Evolutionary conservation across 2,797 vertebrate species (phyloP), one percentile per base, ranked within the genome.

Genomic region (Craterocephalus amniculus): DNA sequence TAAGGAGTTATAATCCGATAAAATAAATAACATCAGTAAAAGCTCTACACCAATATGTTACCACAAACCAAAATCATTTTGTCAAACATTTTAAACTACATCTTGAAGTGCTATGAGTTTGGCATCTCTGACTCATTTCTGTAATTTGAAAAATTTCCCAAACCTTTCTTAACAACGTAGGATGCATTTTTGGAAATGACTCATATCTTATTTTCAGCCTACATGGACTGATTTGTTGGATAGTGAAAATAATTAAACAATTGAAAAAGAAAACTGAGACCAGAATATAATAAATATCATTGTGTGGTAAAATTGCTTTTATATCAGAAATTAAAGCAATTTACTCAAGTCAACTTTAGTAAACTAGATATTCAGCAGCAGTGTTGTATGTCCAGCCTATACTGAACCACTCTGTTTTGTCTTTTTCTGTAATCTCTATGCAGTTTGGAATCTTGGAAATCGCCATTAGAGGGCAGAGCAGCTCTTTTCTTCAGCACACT

Each of bases 391-490:
- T 48, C 43, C 20, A 48, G 10, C 20, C 20, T n/a, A 8, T 10
- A n/a, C 8, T 48, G 8, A 48, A n/a, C 20, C 20, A 7, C 3
- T n/a, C 20, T n/a, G 9, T 48, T 48, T n/a, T 18, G 4, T 43
- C 16, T 32, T 1, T 45, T 7, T 49, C 13, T 73, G 45, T 69
- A n/a, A 35, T 11, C 10, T 11, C 12, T 40, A n/a, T n/a, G 6
- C 7, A 10, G 22, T 38, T 57, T 27, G 40, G 20, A 26, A 49
- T 2, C 3, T 1, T n/a, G 20, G 38, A 67, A 72, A 48, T 12
- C 36, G 73, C 86, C 92, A 89, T 90, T 89, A 92, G 91, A 89
- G 85, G 91, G 86, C 88, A 78, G 65, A 67, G 81, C 48, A 88
- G 83, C 76, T 75, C 88, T 83, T 75, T 74, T 83, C 73, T 76